phyloP scores from a whole-genome alignment of 2,797 vertebrate genomes.

The Menidia menidia region DNA sequence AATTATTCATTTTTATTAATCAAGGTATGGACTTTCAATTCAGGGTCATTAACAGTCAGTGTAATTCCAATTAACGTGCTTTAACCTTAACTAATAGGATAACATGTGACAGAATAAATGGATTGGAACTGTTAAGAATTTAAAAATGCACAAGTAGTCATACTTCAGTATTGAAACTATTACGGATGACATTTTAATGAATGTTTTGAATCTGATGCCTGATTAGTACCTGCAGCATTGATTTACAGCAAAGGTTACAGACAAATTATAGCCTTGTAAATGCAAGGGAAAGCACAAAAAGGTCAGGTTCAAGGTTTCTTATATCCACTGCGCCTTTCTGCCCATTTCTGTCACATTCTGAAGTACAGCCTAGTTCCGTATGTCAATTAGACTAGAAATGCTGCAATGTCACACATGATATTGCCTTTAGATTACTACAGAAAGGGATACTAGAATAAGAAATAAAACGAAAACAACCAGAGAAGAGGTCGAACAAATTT shows the following conservation, averaged over 20 bases:
- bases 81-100: not conserved
- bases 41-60: too few relatives aligned
- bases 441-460: not conserved
- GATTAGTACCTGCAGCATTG: slow-evolving; percentile 16
- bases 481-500: not conserved
- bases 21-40: too few relatives aligned
- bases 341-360: not conserved
- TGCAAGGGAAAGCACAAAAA: slow-evolving; percentile 31
- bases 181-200: slow-evolving; percentile 7
- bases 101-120: not conserved
- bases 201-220: slow-evolving; percentile 22
- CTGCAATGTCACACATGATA: not conserved
- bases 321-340: slow-evolving; percentile 1
- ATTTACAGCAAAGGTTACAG: slow-evolving; percentile 41
- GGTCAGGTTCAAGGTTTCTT: slow-evolving; percentile 36
- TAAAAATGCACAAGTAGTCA: not conserved
- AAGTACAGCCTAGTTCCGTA: not conserved
- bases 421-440: not conserved
- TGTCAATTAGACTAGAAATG: not conserved
- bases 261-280: slow-evolving; percentile 36
- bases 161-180: not conserved
- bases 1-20: not conserved
- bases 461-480: not conserved
- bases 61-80: too few relatives aligned
- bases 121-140: not conserved